Evolutionary conservation across 2,888 invertebrate genomes (phyloP), one percentile per base, ranked within the genome.

Genomic region (Coleophora flavipennella): DNA sequence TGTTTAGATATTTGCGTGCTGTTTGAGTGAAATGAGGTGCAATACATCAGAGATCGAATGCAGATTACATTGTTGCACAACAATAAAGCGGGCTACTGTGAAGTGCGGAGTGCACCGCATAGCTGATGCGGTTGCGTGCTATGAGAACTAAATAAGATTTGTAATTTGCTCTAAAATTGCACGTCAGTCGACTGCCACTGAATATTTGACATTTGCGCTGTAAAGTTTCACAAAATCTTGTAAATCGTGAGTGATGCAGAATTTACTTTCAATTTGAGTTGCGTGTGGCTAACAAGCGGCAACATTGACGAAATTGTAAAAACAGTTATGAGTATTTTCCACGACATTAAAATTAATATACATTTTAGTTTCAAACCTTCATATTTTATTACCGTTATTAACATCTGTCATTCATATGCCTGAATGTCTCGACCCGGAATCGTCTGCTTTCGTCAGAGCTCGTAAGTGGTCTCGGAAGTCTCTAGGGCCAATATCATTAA

Each of bases 21-120:
- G 61, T 55, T 55, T 62, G 58, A 73, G 73, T 67, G 68, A 73
- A 70, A 76, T 78, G 71, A 75, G 74, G 72, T 72, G 75, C 72
- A 76, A 73, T 73, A 71, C 63, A 68, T 71, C 66, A 67, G 55
- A 67, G 76, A 78, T 79, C 62, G 67, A 65, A 62, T 56, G 50
- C 48, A 74, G 77, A 83, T 83, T 80, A 71, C 73, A 66, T 78
- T 77, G 76, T 80, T 72, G 69, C 62, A 51, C 62, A 67, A 75
- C 68, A 73, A 70, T 73, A 69, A 62, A 64, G 59, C 58, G 53
- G 59, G 46, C 67, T 70, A 65, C 73, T 66, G 65, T 60, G 67
- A 66, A 68, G 63, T 62, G 55, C 64, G 57, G 20, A 20, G 20
- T 20, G 55, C 48, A 50, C 60, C 62, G 71, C 63, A 73, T 71